Base-by-base conservation (phyloP, 2,797 vertebrate species). In the Mormyrops attenuatus region DNA sequence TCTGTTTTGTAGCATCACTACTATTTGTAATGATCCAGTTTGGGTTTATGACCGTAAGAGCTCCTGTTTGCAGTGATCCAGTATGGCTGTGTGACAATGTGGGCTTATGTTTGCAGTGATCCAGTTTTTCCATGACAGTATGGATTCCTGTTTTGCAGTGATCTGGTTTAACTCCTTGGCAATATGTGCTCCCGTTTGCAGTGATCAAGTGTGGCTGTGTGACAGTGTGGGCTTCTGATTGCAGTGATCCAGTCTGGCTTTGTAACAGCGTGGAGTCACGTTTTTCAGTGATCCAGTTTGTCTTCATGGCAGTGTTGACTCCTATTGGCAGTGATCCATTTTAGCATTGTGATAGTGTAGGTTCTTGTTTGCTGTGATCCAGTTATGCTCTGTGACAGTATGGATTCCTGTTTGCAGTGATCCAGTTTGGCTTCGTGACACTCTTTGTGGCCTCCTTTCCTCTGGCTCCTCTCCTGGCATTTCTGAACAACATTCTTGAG, bases 371-470 rank as follows among this genome's bases (percentile, higher is more conserved):
- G 7, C 26, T 38, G 84, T 55, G 13, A 50, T 38, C n/a, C 85
- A 77, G 73, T 73, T 52, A 55, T n/a, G 73, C 52, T 63, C 44
- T 49, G 38, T 88, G 17, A 85, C 17, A 9, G 2, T 80, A 30
- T 80, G 38, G 15, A 47, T n/a, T 85, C 82, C 41, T 63, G 60
- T 89, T 86, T 80, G 5, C 95, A 99, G 98, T 98, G 89, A 98
- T 99, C 93, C 98, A 99, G 94, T 99, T 99, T 95, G 98, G 98
- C 91, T 99, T 99, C 90, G 98, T 98, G 92, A 99, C 98, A 88
- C 94, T 99, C 80, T 99, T 99, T 88, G 98, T 99, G 95, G 98
- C 98, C 0, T 99, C 98, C 0, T 99, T 99, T 87, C 98, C 98
- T 30, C 93, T 99, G 96, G 98, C 97, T 91, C 98, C 98, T 11